Evolutionary conservation across 2,113 vertebrate genomes (phyloP).

Genomic region (Protobothrops mucrosquamatus): DNA sequence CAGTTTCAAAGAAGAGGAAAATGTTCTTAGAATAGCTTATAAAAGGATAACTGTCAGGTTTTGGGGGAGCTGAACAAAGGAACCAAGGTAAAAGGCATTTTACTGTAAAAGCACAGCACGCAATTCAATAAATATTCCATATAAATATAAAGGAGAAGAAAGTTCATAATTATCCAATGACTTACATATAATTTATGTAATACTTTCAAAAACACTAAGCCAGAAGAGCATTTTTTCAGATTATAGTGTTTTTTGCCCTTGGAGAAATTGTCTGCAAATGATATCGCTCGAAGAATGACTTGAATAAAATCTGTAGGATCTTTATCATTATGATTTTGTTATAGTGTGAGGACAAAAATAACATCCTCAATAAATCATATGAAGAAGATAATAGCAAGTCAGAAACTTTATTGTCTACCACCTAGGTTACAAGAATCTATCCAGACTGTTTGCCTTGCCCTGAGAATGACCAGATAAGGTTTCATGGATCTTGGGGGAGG

Average conservation of each 20-base stretch:
- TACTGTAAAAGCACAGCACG: slow-evolving; percentile 79
- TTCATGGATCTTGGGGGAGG: neutral
- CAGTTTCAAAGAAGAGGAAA: slow-evolving; percentile 80
- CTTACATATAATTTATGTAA: slow-evolving; percentile 73
- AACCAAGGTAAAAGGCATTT: slow-evolving; percentile 73
- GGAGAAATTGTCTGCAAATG: slow-evolving; percentile 47
- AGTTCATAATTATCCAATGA: slow-evolving; percentile 77
- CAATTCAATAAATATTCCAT: slow-evolving; percentile 80
- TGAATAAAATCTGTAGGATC: slow-evolving; percentile 47
- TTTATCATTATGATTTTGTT: slow-evolving; percentile 48
- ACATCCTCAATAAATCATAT: slow-evolving; percentile 53
- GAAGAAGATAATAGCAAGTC: neutral
- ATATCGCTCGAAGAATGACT: slow-evolving; percentile 53
- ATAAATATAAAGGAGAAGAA: slow-evolving; percentile 79
- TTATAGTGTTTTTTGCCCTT: slow-evolving; percentile 41
- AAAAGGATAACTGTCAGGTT: slow-evolving; percentile 84
- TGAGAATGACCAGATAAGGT: neutral
- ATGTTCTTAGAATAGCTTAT: slow-evolving; percentile 81
- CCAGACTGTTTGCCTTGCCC: neutral
- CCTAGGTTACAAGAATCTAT: neutral
- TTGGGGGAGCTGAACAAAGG: slow-evolving; percentile 77
- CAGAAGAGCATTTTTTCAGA: slow-evolving; percentile 45
- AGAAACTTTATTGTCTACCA: neutral
- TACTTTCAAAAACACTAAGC: slow-evolving; percentile 60
- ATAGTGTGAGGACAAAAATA: slow-evolving; percentile 33